Percentiles rank a stretch among this genome's conserved stretches.
Evolutionary conservation across 30 jellyfish, hydroid and myxozoan genomes (phyloP).

Genomic region (Sanderia malayensis): DNA sequence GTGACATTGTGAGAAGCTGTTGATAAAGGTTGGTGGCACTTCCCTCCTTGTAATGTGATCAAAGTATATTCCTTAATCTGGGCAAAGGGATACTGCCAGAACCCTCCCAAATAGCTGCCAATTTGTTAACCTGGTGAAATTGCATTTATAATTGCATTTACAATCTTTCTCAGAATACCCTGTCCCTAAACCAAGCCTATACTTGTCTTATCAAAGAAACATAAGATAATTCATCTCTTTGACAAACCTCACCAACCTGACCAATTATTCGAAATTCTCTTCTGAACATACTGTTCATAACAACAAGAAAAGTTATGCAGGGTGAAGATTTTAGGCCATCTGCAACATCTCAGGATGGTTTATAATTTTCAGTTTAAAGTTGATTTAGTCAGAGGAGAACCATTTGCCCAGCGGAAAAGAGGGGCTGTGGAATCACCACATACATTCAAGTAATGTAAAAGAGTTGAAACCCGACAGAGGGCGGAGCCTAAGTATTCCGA

Average conservation of each 20-base stretch:
- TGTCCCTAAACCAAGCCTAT: slow-evolving; percentile 2
- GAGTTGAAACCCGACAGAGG: too few species aligned
- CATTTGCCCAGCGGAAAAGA: too few species aligned
- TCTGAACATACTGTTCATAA: slow-evolving; percentile 6
- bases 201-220: slow-evolving; percentile 13
- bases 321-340: too few species aligned
- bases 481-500: too few species aligned
- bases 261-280: slow-evolving; percentile 18
- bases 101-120: slow-evolving; percentile 4
- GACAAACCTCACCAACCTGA: slow-evolving; percentile 4
- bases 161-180: slow-evolving; percentile 15
- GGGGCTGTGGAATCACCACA: too few species aligned
- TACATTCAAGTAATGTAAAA: too few species aligned
- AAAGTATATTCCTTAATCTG: background rate
- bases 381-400: too few species aligned
- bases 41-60: slow-evolving; percentile 4
- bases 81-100: slow-evolving; percentile 1
- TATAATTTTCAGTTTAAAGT: too few species aligned
- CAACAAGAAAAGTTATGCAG: too few species aligned
- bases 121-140: slow-evolving; percentile 5
- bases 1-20: slow-evolving; percentile 9
- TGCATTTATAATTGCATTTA: slow-evolving; percentile 10
- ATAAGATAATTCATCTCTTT: slow-evolving; percentile 6
- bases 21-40: background rate
- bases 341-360: too few species aligned